Percentiles rank a stretch among this genome's conserved stretches.
Conservation (phyloP, 2,888 invertebrate species). For the Nowickia ferox region DNA sequence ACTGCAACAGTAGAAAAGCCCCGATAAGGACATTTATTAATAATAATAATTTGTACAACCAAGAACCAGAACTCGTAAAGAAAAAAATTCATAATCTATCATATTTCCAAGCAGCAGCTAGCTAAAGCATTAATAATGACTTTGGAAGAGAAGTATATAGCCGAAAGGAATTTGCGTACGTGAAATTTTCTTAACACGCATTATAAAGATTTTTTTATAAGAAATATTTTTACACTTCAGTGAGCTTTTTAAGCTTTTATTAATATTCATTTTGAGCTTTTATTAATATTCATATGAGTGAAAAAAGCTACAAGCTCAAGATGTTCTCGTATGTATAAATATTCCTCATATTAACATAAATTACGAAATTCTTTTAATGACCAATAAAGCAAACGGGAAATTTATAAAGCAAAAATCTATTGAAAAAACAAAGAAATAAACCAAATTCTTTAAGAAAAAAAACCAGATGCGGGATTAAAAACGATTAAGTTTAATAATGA, state of each 20-base stretch:
- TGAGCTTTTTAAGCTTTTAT: constrained; percentile 39
- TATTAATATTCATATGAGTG: constrained; percentile 32
- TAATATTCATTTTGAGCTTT: constrained; percentile 30
- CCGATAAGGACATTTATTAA: constrained; percentile 64
- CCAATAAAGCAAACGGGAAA: not conserved
- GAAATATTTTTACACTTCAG: constrained; percentile 46
- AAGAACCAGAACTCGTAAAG: not conserved
- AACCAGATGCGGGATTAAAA: not conserved
- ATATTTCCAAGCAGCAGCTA: not conserved
- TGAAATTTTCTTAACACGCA: not conserved
- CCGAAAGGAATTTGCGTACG: constrained; percentile 22
- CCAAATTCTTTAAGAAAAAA: too few species aligned
- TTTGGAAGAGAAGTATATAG: not conserved
- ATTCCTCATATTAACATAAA: not conserved
- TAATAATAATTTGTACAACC: constrained; percentile 40
- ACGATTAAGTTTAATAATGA: not conserved
- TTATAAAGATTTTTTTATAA: not conserved
- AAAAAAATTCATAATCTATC: constrained; percentile 4
- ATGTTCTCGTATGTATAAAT: not conserved
- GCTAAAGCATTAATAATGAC: constrained; percentile 1
- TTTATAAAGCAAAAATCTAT: not conserved
- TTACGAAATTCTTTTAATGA: not conserved
- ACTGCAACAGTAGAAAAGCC: constrained; percentile 30
- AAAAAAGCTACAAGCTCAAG: not conserved
- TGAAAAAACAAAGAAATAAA: not conserved